These are phyloP conservation scores for Pyrrhosoma nymphula DNA, from an alignment of 2,888 invertebrate species.

Conservation along the genomic window DNA sequence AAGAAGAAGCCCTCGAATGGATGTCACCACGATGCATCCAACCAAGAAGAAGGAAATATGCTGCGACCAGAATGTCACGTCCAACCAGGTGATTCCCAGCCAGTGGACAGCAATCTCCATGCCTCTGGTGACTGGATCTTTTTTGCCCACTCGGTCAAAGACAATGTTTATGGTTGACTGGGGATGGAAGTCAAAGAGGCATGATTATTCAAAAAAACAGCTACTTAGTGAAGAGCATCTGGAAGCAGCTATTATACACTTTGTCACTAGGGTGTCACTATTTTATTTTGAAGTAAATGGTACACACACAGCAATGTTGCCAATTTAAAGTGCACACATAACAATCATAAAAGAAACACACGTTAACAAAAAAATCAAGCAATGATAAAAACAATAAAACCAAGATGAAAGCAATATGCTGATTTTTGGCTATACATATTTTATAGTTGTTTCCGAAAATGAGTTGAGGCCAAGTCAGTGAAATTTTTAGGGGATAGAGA, in stretches of 20 bases:
- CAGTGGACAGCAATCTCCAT: constrained; percentile 98
- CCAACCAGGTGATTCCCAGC: constrained; percentile 93
- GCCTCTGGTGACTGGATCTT: constrained; percentile 97
- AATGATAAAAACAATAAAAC: no score
- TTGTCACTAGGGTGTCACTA: not conserved
- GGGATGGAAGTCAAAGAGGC: constrained; percentile 74
- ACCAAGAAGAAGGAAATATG: constrained; percentile 98
- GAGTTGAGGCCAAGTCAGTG: no score
- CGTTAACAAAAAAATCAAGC: no score
- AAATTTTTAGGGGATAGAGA: no score
- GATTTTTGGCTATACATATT: no score
- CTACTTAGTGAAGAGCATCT: not conserved
- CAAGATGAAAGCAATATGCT: no score
- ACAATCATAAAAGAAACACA: no score
- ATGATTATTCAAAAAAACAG: not conserved
- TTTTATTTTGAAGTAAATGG: no score
- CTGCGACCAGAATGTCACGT: constrained; percentile 99
- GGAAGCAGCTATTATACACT: not conserved
- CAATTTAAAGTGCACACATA: no score
- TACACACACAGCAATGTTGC: no score
- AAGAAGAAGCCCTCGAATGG: constrained; percentile 95
- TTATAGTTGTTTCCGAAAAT: no score
- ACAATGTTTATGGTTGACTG: constrained; percentile 99
- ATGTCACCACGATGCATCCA: constrained; percentile 98
- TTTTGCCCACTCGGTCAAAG: constrained; percentile 98